Conservation (phyloP, 2,888 invertebrate genomes). For the Galerucella nymphaeae region DNA sequence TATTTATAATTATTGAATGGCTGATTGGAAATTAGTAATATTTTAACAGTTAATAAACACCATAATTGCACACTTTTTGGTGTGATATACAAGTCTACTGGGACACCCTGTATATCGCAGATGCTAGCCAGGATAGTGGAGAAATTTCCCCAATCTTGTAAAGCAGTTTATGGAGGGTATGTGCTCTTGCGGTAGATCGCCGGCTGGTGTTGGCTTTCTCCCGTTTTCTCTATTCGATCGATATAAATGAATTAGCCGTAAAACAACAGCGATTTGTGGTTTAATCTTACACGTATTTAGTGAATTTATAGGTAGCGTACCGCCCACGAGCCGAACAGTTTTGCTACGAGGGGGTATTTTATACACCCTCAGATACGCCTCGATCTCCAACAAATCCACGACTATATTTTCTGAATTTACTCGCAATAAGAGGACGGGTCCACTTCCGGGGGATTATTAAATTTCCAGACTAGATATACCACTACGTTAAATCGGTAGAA, state of each 20-base stretch:
- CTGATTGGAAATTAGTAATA: too few species aligned
- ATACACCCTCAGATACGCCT: slow-evolving; percentile 43
- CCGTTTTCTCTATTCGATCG: slow-evolving; percentile 53
- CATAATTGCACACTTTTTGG: too few species aligned
- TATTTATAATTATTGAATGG: too few species aligned
- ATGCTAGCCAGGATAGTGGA: neutral
- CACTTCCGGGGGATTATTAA: neutral
- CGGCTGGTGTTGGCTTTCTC: slow-evolving; percentile 42
- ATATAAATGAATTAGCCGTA: slow-evolving; percentile 66
- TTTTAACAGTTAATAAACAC: too few species aligned
- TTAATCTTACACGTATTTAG: slow-evolving; percentile 66
- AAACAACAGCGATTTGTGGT: slow-evolving; percentile 66
- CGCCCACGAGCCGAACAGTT: slow-evolving; percentile 54
- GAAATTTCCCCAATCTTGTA: slow-evolving; percentile 34
- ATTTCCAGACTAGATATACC: neutral
- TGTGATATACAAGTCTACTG: too few species aligned
- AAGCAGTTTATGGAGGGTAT: slow-evolving; percentile 43
- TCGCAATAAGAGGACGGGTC: neutral
- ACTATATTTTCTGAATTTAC: slow-evolving; percentile 9
- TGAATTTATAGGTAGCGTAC: slow-evolving; percentile 61
- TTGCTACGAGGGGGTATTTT: slow-evolving; percentile 49
- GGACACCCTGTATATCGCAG: slow-evolving; percentile 16
- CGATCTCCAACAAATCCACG: slow-evolving; percentile 21
- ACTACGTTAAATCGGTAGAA: too few species aligned
- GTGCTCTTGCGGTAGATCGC: slow-evolving; percentile 45